Base-by-base conservation (phyloP, 2,888 invertebrate species). In the Drosophila histrio region DNA sequence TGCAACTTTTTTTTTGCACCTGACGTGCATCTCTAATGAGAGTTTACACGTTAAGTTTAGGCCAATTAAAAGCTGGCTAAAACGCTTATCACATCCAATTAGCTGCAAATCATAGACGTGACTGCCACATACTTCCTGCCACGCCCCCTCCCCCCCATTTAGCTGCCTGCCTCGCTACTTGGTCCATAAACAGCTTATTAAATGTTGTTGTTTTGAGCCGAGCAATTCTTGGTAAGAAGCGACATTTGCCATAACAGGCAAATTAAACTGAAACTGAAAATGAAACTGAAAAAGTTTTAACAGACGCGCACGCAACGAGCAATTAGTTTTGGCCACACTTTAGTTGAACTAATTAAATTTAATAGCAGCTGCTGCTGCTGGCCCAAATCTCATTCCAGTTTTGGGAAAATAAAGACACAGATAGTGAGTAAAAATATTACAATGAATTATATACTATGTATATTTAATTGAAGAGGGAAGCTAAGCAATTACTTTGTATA, bases 311-410 rank as follows among this genome's bases (percentile, higher is more conserved):
- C 54, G 39, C 53, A 41, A 59, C 19, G 24, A 21, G 13, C 72
- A 64, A 58, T 56, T 72, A 56, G 22, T 32, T 56, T 36, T 6
- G 9, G 28, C 5, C 26, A 13, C 30, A 62, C 52, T 69, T 63
- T 11, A 69, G 41, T 43, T 43, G 19, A 69, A 58, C 64, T 70
- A 70, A 75, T 73, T 73, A 73, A 75, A 64, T 70, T 61, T 65
- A 75, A 73, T 61, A 52, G 49, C 75, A 22, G n/a, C 38, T 32
- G 36, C 34, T 57, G n/a, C 38, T 32, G 36, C 34, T 57, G 50
- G 49, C 19, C 8, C 28, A 43, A 30, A 61, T 41, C 62, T 54
- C 15, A 53, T 38, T 8, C 24, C 7, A 21, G 32, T 41, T 43
- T 32, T 4, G 13, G 13, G 19, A 21, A 13, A 34, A 11, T 11